phyloP scores from a whole-genome alignment of 2,888 invertebrate genomes.

The Calliphora vomitoria region DNA sequence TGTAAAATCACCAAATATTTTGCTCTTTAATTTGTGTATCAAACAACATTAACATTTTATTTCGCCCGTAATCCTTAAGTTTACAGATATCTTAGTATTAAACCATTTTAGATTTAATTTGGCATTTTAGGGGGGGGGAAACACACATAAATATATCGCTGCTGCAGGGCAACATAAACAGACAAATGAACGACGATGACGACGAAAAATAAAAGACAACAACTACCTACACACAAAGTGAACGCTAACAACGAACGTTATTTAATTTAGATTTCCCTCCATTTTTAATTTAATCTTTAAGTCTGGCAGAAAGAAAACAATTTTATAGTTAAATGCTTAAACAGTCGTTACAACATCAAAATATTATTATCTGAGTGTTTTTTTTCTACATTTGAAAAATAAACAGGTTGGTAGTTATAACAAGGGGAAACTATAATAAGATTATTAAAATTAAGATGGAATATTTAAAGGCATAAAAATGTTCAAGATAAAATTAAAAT shows the following conservation, averaged over 20 bases:
- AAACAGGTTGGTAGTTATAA: slow-evolving; percentile 30
- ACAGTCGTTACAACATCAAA: slow-evolving; percentile 53
- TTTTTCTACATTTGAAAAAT: neutral
- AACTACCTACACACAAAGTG: neutral
- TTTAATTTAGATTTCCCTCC: slow-evolving; percentile 61
- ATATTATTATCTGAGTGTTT: slow-evolving; percentile 16
- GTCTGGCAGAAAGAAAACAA: slow-evolving; percentile 42
- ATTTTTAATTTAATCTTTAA: slow-evolving; percentile 64
- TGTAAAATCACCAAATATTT: too few relatives aligned
- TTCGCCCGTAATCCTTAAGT: slow-evolving; percentile 21
- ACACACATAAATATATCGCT: slow-evolving; percentile 3
- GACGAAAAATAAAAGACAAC: slow-evolving; percentile 20
- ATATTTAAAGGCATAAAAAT: too few relatives aligned
- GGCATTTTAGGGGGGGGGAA: slow-evolving; percentile 6
- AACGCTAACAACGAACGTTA: slow-evolving; percentile 33
- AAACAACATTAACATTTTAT: slow-evolving; percentile 23
- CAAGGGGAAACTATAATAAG: too few relatives aligned
- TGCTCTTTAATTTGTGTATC: slow-evolving; percentile 6
- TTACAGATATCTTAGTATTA: slow-evolving; percentile 55
- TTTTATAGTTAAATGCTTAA: slow-evolving; percentile 57
- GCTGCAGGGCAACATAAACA: slow-evolving; percentile 51
- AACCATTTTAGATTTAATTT: slow-evolving; percentile 62
- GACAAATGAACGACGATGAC: slow-evolving; percentile 22
- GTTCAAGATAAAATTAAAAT: too few relatives aligned
- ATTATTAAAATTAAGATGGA: too few relatives aligned